Evolutionary conservation across 2,113 vertebrate genomes (phyloP).

Genomic region (Bufo bufo): DNA sequence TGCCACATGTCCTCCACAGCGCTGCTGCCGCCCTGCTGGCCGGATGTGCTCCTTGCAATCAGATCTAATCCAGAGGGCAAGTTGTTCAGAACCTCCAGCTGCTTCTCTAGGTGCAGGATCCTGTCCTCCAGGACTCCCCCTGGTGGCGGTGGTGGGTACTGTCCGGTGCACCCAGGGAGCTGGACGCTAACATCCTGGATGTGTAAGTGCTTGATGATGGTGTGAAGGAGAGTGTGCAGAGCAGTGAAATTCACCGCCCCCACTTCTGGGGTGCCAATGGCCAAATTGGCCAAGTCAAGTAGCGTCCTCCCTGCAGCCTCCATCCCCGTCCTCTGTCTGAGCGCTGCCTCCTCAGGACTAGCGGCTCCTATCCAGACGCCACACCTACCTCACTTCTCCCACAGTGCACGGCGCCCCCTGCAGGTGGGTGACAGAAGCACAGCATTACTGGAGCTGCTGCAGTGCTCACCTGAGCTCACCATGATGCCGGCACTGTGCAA

Average conservation of each 20-base stretch:
- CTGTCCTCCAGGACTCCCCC: constrained; percentile 24
- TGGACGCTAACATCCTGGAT: constrained; percentile 61
- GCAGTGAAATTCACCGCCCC: constrained; percentile 77
- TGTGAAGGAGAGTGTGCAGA: constrained; percentile 73
- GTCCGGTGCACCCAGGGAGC: neutral
- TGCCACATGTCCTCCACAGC: constrained; percentile 56
- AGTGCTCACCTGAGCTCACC: too few relatives aligned
- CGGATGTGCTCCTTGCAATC: constrained; percentile 21
- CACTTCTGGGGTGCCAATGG: constrained; percentile 74
- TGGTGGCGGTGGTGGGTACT: neutral
- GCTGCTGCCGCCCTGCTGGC: neutral
- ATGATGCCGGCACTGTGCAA: too few relatives aligned
- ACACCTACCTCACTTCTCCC: neutral
- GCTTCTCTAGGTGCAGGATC: constrained; percentile 32
- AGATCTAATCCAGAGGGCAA: constrained; percentile 61
- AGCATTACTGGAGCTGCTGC: neutral
- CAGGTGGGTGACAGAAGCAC: neutral
- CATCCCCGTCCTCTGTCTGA: neutral
- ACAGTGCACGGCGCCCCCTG: neutral
- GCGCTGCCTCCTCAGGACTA: neutral
- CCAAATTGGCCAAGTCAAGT: constrained; percentile 72
- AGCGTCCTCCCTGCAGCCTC: constrained; percentile 63
- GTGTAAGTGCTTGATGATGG: constrained; percentile 72
- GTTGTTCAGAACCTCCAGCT: constrained; percentile 56
- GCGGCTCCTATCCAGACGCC: neutral